phyloP scores from a whole-genome alignment of 2,113 vertebrate species.

The Rhea americana region DNA sequence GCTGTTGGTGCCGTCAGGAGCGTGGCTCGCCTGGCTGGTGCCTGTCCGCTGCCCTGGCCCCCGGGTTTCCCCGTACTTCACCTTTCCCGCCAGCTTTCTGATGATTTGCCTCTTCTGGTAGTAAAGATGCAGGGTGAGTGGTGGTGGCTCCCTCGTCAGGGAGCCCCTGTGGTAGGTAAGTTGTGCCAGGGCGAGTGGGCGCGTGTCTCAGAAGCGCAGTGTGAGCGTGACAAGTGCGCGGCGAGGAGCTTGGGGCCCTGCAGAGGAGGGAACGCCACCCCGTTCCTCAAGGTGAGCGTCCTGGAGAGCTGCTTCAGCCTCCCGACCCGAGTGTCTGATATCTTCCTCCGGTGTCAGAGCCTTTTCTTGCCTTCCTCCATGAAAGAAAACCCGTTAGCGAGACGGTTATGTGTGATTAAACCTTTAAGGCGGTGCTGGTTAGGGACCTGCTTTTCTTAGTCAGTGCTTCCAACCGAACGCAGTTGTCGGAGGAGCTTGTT shows the following conservation, averaged over 20 bases:
- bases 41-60: background rate
- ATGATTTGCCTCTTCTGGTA: background rate
- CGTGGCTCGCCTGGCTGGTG: background rate
- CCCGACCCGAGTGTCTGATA: background rate
- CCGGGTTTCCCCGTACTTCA: background rate
- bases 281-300: background rate
- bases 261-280: background rate
- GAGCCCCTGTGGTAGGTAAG: background rate
- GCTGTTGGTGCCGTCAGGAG: background rate
- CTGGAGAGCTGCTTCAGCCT: accelerated
- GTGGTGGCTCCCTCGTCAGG: background rate
- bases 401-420: background rate
- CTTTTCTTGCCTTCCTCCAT: background rate
- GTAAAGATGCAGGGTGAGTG: background rate
- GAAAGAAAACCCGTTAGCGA: background rate
- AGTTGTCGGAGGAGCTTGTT: background rate
- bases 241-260: background rate
- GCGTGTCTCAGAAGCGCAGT: background rate
- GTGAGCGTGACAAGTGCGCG: too few species aligned
- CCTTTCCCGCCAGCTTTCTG: background rate
- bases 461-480: background rate
- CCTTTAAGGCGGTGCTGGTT: background rate
- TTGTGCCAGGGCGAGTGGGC: background rate
- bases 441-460: background rate
- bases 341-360: background rate